Conservation (phyloP, 2,797 vertebrate genomes). For the Gymnocypris eckloni region DNA sequence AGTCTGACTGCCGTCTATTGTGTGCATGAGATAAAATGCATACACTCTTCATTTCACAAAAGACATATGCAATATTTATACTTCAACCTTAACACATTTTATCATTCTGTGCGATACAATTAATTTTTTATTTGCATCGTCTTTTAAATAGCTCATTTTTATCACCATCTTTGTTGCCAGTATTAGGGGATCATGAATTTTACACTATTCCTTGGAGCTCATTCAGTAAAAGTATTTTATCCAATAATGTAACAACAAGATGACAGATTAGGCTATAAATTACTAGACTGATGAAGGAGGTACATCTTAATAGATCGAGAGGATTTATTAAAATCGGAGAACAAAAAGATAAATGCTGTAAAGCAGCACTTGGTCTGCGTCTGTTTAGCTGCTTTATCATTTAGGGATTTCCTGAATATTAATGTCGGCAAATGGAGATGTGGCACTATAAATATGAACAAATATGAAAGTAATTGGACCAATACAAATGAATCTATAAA, state of each 20-base stretch:
- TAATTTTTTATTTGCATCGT: background rate
- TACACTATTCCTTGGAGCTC: constrained; percentile 12
- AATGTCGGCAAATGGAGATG: constrained; percentile 15
- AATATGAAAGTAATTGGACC: constrained; percentile 31
- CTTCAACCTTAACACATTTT: background rate
- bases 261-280: constrained; percentile 73
- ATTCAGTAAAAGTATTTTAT: constrained; percentile 12
- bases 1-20: constrained; percentile 54
- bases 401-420: constrained; percentile 77
- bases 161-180: constrained; percentile 2
- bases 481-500: constrained; percentile 73
- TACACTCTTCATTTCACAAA: constrained; percentile 1
- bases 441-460: constrained; percentile 41
- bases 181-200: constrained; percentile 8
- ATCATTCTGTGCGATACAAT: background rate
- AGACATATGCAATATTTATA: background rate
- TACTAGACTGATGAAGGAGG: constrained; percentile 67
- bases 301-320: constrained; percentile 56
- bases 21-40: background rate
- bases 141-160: background rate
- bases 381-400: constrained; percentile 77
- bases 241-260: constrained; percentile 13
- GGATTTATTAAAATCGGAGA: constrained; percentile 71
- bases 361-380: constrained; percentile 82
- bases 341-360: constrained; percentile 69